Evolutionary conservation across 2,888 invertebrate species (phyloP).

Genomic region (Stegana nigrithorax): DNA sequence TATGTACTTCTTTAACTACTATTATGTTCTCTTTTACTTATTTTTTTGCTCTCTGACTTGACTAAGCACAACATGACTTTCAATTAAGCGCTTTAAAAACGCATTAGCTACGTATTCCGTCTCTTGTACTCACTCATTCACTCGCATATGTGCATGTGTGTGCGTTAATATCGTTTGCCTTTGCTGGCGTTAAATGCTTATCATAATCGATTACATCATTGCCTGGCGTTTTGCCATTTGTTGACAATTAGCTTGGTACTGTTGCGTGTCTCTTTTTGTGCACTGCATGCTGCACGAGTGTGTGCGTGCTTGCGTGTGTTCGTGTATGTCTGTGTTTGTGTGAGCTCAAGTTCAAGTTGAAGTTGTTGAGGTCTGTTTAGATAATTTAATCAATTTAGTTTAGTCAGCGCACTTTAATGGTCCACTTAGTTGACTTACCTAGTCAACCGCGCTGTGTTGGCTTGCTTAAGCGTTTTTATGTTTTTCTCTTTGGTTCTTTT

Average conservation of each 20-base stretch:
- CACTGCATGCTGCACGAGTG: neutral
- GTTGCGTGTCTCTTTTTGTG: constrained; percentile 5
- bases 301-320: neutral
- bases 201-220: constrained; percentile 26
- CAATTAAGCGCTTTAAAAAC: constrained; percentile 20
- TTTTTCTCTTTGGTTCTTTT: neutral
- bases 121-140: too few relatives aligned
- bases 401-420: neutral
- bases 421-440: too few relatives aligned
- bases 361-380: constrained; percentile 53
- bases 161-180: neutral
- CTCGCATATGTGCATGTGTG: neutral
- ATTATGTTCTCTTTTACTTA: neutral
- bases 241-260: too few relatives aligned
- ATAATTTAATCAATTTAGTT: constrained; percentile 36
- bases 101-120: constrained; percentile 7
- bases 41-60: neutral
- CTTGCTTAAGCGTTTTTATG: constrained; percentile 1
- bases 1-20: neutral
- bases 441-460: neutral
- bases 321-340: neutral
- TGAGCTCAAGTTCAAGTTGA: constrained; percentile 47
- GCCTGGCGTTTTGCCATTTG: neutral
- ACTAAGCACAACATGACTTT: constrained; percentile 15
- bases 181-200: constrained; percentile 16